Percentiles rank a stretch among this genome's conserved stretches.
Evolutionary conservation across 2,113 vertebrate species (phyloP).

Genomic region (Circaetus cinerascens): DNA sequence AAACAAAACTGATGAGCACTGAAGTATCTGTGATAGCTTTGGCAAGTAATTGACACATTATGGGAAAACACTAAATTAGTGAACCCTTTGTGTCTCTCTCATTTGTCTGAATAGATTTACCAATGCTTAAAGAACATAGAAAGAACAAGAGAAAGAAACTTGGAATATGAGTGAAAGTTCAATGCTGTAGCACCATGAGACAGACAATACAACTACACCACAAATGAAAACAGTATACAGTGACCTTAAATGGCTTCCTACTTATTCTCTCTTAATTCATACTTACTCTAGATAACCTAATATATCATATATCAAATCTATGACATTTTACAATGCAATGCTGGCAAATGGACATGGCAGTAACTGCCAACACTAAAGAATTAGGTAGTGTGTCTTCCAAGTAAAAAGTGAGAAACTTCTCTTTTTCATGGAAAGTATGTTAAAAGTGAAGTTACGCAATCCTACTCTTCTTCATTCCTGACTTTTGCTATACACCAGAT

Average conservation of each 20-base stretch:
- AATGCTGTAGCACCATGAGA: not conserved
- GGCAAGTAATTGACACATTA: not conserved
- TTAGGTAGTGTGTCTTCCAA: not conserved
- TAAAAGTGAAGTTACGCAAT: not conserved
- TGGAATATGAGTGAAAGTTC: not conserved
- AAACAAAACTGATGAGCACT: slow-evolving; percentile 12
- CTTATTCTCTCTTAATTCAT: not conserved
- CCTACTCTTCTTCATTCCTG: not conserved
- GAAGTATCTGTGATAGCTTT: not conserved
- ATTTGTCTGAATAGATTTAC: not conserved
- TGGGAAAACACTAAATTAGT: not conserved
- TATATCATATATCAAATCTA: not conserved
- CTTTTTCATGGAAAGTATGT: not conserved
- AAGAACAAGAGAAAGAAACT: not conserved
- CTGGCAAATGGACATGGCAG: not conserved
- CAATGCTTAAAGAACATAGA: not conserved
- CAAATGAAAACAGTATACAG: not conserved
- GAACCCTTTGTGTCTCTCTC: not conserved
- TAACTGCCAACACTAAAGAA: not conserved
- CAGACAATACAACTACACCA: not conserved
- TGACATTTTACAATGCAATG: not conserved
- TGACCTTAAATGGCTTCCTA: not conserved
- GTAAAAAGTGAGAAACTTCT: not conserved
- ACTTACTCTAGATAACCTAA: not conserved
- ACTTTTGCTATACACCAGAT: not conserved